These are phyloP conservation scores for Urocitellus parryii DNA, from an alignment of 2,113 vertebrate species.

Conservation along the genomic window DNA sequence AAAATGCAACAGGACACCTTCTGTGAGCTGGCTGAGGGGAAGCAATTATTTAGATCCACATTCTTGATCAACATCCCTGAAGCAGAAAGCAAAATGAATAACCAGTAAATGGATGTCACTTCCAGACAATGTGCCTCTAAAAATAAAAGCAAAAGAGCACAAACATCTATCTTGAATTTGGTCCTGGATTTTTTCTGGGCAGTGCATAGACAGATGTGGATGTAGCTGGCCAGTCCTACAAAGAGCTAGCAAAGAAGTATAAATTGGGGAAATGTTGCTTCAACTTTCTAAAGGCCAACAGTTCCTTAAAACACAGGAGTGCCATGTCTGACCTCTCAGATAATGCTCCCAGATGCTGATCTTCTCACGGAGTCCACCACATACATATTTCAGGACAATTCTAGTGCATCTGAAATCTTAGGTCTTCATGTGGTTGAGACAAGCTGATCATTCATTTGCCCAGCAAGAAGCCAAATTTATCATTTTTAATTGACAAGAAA, in stretches of 20 bases:
- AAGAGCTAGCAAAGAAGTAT: neutral
- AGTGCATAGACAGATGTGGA: neutral
- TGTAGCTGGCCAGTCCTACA: neutral
- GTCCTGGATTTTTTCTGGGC: neutral
- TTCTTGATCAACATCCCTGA: constrained; percentile 51
- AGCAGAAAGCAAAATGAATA: constrained; percentile 61
- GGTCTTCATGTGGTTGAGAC: neutral
- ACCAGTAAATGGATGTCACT: neutral
- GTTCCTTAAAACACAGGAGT: neutral
- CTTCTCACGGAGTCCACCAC: neutral
- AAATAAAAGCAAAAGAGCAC: constrained; percentile 53
- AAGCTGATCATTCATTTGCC: neutral
- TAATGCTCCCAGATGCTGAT: neutral
- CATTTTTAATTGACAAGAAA: constrained; percentile 74
- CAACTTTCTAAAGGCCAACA: neutral
- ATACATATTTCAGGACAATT: constrained; percentile 9
- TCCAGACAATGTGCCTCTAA: constrained; percentile 39
- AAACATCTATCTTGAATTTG: neutral
- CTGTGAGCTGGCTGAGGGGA: constrained; percentile 30
- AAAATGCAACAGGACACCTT: constrained; percentile 37
- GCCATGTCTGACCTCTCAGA: rapidly evolving
- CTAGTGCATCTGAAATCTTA: neutral
- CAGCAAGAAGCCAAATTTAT: constrained; percentile 42
- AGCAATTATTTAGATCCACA: constrained; percentile 65
- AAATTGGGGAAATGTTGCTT: too few relatives aligned